phyloP scores from a whole-genome alignment of 2,797 vertebrate genomes.

The Galago senegalensis region DNA sequence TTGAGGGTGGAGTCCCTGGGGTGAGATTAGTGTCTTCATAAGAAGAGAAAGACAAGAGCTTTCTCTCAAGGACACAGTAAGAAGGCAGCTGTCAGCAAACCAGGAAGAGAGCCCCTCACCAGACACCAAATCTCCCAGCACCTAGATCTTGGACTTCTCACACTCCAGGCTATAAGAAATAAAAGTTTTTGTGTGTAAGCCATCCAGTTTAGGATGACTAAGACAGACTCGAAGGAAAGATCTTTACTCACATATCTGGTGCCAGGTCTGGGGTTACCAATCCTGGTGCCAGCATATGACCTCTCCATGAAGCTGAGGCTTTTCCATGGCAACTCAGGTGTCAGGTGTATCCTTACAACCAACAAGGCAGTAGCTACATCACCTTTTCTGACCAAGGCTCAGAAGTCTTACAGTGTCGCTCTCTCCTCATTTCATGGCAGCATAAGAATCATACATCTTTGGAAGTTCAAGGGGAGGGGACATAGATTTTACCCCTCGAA shows the following conservation, averaged over 20 bases:
- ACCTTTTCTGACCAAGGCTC: slow-evolving; percentile 5
- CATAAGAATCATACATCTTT: background rate
- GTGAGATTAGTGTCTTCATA: background rate
- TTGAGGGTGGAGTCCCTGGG: background rate
- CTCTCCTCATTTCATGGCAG: background rate
- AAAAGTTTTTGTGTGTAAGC: background rate
- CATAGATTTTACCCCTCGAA: background rate
- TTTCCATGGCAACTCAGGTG: background rate
- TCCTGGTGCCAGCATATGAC: background rate
- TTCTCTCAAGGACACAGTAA: background rate
- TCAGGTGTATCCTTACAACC: background rate
- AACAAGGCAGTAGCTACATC: background rate
- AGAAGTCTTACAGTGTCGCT: background rate
- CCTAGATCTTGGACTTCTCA: background rate
- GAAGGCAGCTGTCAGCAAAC: background rate
- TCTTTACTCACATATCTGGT: background rate
- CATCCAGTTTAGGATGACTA: background rate
- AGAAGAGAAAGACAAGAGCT: background rate
- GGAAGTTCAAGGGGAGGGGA: background rate
- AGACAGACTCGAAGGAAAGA: background rate
- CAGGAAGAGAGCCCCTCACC: background rate
- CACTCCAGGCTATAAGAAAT: background rate
- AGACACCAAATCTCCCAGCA: background rate
- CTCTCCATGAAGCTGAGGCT: background rate
- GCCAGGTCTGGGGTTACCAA: background rate